Conservation (phyloP, 2,113 vertebrate species). For the Okapia johnstoni region DNA sequence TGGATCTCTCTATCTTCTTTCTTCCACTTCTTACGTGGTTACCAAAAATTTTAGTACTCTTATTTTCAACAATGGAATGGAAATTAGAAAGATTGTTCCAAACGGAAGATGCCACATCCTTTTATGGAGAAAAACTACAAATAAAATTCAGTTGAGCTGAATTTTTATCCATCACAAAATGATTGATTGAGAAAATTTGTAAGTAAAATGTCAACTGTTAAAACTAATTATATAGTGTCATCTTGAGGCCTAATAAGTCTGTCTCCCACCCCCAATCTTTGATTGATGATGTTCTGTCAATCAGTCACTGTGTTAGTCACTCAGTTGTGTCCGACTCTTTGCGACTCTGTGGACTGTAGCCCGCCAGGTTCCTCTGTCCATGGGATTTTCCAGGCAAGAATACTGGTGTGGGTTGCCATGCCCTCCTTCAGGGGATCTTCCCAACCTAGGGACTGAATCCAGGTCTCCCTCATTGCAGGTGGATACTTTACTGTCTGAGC, state of each 20-base stretch:
- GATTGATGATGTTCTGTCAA: background rate
- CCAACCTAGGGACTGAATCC: background rate
- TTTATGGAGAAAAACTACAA: background rate
- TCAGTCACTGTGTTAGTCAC: background rate
- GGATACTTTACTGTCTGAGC: background rate
- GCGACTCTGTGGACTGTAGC: background rate
- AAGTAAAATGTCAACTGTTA: background rate
- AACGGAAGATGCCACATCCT: background rate
- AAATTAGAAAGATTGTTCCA: background rate
- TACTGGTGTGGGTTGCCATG: background rate
- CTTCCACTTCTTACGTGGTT: background rate
- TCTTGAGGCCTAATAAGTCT: background rate
- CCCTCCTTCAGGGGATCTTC: background rate
- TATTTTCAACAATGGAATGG: background rate
- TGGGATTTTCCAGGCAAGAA: background rate
- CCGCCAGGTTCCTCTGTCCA: background rate
- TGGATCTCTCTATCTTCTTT: background rate
- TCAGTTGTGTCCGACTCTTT: background rate
- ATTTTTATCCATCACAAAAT: background rate
- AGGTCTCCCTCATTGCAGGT: background rate
- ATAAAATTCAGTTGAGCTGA: background rate
- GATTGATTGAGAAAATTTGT: background rate
- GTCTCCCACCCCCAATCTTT: fast-evolving
- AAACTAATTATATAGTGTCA: background rate
- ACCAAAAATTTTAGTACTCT: background rate